Evolutionary conservation across 1,140 invertebrate species (phyloP).

Genomic region (Holcopasites calliopsidis): DNA sequence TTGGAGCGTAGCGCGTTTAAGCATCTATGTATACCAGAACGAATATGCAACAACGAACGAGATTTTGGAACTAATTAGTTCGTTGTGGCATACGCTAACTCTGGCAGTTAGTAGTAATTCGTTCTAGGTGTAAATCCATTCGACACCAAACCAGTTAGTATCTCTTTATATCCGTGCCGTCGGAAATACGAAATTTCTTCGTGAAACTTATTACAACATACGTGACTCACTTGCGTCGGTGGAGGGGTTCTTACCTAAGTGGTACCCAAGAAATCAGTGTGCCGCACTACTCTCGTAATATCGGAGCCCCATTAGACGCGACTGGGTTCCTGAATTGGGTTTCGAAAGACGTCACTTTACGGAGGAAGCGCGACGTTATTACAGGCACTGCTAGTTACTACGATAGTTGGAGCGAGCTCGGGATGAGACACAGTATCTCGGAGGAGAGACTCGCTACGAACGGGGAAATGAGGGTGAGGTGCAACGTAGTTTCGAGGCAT

Average conservation of each 20-base stretch:
- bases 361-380: constrained; percentile 69
- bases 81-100: too few relatives aligned
- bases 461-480: constrained; percentile 45
- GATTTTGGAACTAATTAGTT: too few relatives aligned
- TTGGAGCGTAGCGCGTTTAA: too few relatives aligned
- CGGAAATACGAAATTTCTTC: constrained; percentile 28
- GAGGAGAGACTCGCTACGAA: constrained; percentile 20
- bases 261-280: constrained; percentile 59
- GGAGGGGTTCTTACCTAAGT: constrained; percentile 11
- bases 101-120: too few relatives aligned
- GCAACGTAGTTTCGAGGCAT: constrained; percentile 68
- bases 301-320: constrained; percentile 64
- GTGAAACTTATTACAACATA: constrained; percentile 30
- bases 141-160: neutral
- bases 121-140: too few relatives aligned
- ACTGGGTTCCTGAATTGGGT: constrained; percentile 65
- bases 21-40: too few relatives aligned
- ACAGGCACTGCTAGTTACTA: constrained; percentile 73
- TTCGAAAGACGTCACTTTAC: constrained; percentile 73
- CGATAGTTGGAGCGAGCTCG: constrained; percentile 58
- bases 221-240: constrained; percentile 27
- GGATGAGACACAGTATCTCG: constrained; percentile 11
- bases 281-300: constrained; percentile 58
- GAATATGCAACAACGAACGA: too few relatives aligned
- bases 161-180: neutral